A percentile compares a stretch with the other conserved stretches of the same genome.
phyloP scores from a whole-genome alignment of 2,888 invertebrate genomes.

The Junonia oenone region DNA sequence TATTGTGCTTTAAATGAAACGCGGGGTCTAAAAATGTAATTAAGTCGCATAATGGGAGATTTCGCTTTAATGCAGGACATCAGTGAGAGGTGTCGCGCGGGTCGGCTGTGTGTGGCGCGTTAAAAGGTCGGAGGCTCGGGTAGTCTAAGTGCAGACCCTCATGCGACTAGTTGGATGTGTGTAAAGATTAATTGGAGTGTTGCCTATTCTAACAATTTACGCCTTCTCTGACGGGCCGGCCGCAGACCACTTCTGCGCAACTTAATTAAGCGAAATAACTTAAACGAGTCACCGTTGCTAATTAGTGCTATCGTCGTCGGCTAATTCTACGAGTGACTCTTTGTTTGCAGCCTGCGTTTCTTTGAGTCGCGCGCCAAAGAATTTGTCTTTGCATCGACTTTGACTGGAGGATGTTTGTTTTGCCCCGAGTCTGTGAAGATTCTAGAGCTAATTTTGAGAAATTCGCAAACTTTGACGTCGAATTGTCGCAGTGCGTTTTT shows the following conservation, averaged over 20 bases:
- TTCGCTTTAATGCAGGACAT: slow-evolving; percentile 30
- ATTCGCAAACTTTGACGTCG: slow-evolving; percentile 8
- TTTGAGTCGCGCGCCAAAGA: slow-evolving; percentile 73
- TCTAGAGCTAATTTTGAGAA: slow-evolving; percentile 29
- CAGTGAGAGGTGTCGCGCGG: slow-evolving; percentile 29
- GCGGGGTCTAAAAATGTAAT: slow-evolving; percentile 25
- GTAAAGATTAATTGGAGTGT: slow-evolving; percentile 80
- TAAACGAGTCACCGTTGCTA: slow-evolving; percentile 76
- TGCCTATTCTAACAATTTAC: slow-evolving; percentile 74
- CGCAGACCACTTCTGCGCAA: slow-evolving; percentile 76
- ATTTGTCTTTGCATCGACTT: slow-evolving; percentile 75
- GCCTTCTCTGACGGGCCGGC: slow-evolving; percentile 68
- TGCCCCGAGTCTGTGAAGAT: slow-evolving; percentile 49
- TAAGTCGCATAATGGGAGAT: slow-evolving; percentile 25
- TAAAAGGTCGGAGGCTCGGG: slow-evolving; percentile 55
- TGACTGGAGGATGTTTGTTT: slow-evolving; percentile 69
- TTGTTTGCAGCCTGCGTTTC: slow-evolving; percentile 70
- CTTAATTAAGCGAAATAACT: slow-evolving; percentile 80
- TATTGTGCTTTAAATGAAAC: slow-evolving; percentile 21
- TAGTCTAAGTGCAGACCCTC: slow-evolving; percentile 66
- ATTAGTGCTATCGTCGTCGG: slow-evolving; percentile 74
- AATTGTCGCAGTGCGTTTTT: slow-evolving; percentile 4
- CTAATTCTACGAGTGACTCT: slow-evolving; percentile 74
- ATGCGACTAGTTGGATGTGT: slow-evolving; percentile 73
- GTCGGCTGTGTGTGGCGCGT: slow-evolving; percentile 49